Percentiles rank a stretch among this genome's conserved stretches.
phyloP scores from a whole-genome alignment of 2,888 invertebrate species.

The Diarsia brunnea region DNA sequence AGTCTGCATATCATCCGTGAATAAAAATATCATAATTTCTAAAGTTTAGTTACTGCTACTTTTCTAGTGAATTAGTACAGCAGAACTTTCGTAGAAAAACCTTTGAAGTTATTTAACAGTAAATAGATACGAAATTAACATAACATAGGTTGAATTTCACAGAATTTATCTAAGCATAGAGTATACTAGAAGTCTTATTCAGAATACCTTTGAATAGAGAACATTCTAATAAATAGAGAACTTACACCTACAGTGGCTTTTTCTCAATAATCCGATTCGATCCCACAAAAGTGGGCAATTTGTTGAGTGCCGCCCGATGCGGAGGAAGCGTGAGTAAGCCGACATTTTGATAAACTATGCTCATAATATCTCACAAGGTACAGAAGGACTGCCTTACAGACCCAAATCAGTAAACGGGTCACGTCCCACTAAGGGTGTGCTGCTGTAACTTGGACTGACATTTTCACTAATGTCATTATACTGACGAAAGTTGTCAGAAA shows the following conservation, averaged over 20 bases:
- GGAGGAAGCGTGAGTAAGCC: slow-evolving; percentile 74
- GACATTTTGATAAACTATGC: slow-evolving; percentile 85
- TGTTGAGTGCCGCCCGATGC: slow-evolving; percentile 79
- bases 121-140: slow-evolving; percentile 9
- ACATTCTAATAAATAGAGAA: slow-evolving; percentile 62
- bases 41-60: background rate
- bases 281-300: slow-evolving; percentile 81
- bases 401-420: slow-evolving; percentile 64
- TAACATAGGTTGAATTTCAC: slow-evolving; percentile 15
- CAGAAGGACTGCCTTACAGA: slow-evolving; percentile 56
- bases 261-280: slow-evolving; percentile 76
- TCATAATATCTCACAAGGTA: slow-evolving; percentile 78
- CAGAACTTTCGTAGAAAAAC: background rate
- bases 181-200: background rate
- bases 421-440: slow-evolving; percentile 71
- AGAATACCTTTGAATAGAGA: slow-evolving; percentile 6
- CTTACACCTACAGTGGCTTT: slow-evolving; percentile 65
- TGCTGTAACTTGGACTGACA: slow-evolving; percentile 81
- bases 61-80: background rate
- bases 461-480: slow-evolving; percentile 83
- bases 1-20: slow-evolving; percentile 18
- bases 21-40: background rate
- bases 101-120: background rate
- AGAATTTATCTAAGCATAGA: slow-evolving; percentile 12
- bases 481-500: slow-evolving; percentile 75